Evolutionary conservation across 2,888 invertebrate species (phyloP), one percentile per base, ranked within the genome.

Genomic region (Aquatica leii): DNA sequence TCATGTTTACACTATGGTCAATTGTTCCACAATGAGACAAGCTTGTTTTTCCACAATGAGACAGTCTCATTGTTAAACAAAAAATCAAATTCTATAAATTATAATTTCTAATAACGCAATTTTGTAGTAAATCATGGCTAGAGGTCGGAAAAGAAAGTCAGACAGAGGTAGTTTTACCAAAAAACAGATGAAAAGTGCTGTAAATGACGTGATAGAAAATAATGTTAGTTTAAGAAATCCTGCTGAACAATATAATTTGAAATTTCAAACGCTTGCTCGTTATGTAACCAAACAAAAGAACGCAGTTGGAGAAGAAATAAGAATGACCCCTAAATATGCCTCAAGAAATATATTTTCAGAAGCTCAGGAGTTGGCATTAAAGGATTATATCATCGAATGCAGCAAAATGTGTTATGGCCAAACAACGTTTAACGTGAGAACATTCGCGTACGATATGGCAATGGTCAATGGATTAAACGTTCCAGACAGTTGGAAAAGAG

Each of bases 381-480:
- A 9, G 3, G 8, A 48, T n/a, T n/a, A n/a, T n/a, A n/a, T n/a
- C n/a, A n/a, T n/a, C n/a, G n/a, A n/a, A n/a, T n/a, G n/a, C n/a
- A n/a, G n/a, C n/a, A n/a, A n/a, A n/a, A n/a, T n/a, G n/a, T n/a
- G n/a, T n/a, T n/a, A n/a, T n/a, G n/a, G n/a, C n/a, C n/a, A n/a
- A n/a, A n/a, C n/a, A n/a, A n/a, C n/a, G n/a, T n/a, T n/a, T n/a
- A n/a, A n/a, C n/a, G n/a, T n/a, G 51, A 2, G 52, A 34, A 31
- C 17, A 24, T 34, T 66, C 24, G 64, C 66, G 4, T 67, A 59
- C 49, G 59, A 66, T 34, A 54, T 66, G 66, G 62, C 55, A n/a
- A n/a, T n/a, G n/a, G 50, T n/a, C n/a, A n/a, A n/a, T n/a, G n/a
- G n/a, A n/a, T n/a, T n/a, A n/a, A n/a, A n/a, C n/a, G n/a, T n/a